Evolutionary conservation across 1,140 invertebrate species (phyloP), one percentile per base, ranked within the genome.

Genomic region (Aleiodes sp.): DNA sequence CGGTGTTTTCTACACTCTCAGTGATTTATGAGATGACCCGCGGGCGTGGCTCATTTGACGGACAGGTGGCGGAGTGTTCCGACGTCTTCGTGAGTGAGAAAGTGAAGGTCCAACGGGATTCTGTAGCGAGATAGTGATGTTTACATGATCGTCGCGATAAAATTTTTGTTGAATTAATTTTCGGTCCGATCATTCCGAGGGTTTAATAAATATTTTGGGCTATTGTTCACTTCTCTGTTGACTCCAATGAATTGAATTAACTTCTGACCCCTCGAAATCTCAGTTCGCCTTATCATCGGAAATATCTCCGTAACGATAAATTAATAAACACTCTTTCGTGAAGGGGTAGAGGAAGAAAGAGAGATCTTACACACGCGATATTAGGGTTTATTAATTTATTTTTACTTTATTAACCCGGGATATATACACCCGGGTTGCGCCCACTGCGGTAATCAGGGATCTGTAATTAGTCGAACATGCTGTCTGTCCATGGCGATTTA

Each of bases 401-500:
- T 81, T 80, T 82, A 78, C 75, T 80, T 79, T 81, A 81, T 82
- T 80, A 80, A 76, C 28, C 72, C 70, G 59, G 46, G 71, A 31
- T 64, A 57, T 37, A 70, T 24, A 52, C 19, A 9, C 12, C 4
- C 71, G 64, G 68, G 72, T 78, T 76, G 78, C 76, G 76, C 77
- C 74, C 80, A 80, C 78, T 70, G 68, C 77, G 80, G 80, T 84
- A 83, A 84, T 80, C 78, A 80, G 74, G 77, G 74, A 83, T 80
- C 79, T 83, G 82, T 81, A 85, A 85, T 84, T 84, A 84, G 80
- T 77, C 72, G 81, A 80, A 83, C 80, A 82, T 78, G 78, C 76
- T 79, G 81, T 82, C 77, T 81, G 78, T 82, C 78, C 77, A 65
- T 78, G 73, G 76, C 78, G 78, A 82, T 84, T 82, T 84, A 81